Evolutionary conservation across 2,888 invertebrate genomes (phyloP).

Genomic region (Drosophila mimetica): DNA sequence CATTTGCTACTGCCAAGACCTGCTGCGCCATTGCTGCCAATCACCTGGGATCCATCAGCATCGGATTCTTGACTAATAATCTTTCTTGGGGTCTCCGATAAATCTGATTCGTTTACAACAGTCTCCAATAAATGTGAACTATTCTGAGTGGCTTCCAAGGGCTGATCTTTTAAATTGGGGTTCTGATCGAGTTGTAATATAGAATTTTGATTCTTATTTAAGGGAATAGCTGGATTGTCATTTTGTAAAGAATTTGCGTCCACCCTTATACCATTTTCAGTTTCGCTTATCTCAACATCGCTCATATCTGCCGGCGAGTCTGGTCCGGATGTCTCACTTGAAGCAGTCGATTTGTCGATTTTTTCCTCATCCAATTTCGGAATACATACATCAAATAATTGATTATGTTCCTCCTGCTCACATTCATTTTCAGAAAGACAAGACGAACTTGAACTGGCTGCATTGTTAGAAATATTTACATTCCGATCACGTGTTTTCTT

Average conservation of each 20-base stretch:
- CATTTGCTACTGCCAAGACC: conserved; percentile 93
- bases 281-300: conserved; percentile 80
- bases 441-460: conserved; percentile 73
- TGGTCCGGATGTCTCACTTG: conserved; percentile 95
- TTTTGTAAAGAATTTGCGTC: too few species aligned
- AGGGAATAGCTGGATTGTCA: too few species aligned
- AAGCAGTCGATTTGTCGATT: conserved; percentile 87
- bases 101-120: background rate
- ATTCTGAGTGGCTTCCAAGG: background rate
- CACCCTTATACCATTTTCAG: conserved; percentile 8
- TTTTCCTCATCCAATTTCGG: conserved; percentile 11
- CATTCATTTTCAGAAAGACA: conserved; percentile 85
- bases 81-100: conserved; percentile 4
- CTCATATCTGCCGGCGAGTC: conserved; percentile 91
- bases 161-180: background rate
- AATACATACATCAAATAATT: background rate
- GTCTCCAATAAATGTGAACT: conserved; percentile 22
- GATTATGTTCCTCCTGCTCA: conserved; percentile 11
- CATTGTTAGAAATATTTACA: conserved; percentile 17
- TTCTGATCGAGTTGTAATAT: background rate
- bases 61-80: conserved; percentile 79
- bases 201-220: background rate
- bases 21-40: conserved; percentile 75
- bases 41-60: conserved; percentile 80
- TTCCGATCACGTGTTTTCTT: conserved; percentile 55